Evolutionary conservation across 1,140 invertebrate species (phyloP), one percentile per base, ranked within the genome.

Genomic region (Conopomorpha cramerella): DNA sequence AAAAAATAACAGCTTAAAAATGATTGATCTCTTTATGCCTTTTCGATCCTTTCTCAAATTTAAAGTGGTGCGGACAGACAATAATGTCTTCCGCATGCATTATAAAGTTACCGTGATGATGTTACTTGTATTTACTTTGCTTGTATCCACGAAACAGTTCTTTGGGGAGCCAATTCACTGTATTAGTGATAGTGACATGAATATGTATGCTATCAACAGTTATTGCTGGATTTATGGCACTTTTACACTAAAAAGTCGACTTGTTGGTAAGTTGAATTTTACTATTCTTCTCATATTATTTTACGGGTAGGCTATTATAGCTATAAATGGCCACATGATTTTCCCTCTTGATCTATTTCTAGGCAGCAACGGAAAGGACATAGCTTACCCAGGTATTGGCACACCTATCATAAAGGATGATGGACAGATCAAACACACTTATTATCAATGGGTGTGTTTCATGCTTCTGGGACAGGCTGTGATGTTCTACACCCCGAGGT

Each of bases 401-500:
- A 57, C 77, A 1, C 48, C 50, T 11, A 45, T 38, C 17, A 36
- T 40, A 0, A 43, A 53, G 0, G 56, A 79, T 35, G 81, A 87
- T 47, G 76, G 84, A 46, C 78, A 83, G 14, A 77, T 84, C 35
- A 84, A 85, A 49, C 85, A 91, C 42, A 86, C 86, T 28, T 95
- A 95, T 68, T 95, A 95, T 64, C 92, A 95, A 68, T 95, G 91
- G 91, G 88, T 93, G 1, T 89, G 89, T 27, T 84, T 94, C 47
- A 82, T 92, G 2, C 77, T 94, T 14, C 82, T 92, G 12, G 82
- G 94, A 15, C 91, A 95, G 76, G 85, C 89, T 10, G 73, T 86
- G 11, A 54, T 89, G 11, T 91, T 91, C 55, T 89, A 89, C 52
- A 60, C 86, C 17, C 90, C 89, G 0, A 78, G 84, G 1, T 90